These are phyloP conservation scores for Helleia helle DNA, from an alignment of 2,888 invertebrate species.

Conservation along the genomic window DNA sequence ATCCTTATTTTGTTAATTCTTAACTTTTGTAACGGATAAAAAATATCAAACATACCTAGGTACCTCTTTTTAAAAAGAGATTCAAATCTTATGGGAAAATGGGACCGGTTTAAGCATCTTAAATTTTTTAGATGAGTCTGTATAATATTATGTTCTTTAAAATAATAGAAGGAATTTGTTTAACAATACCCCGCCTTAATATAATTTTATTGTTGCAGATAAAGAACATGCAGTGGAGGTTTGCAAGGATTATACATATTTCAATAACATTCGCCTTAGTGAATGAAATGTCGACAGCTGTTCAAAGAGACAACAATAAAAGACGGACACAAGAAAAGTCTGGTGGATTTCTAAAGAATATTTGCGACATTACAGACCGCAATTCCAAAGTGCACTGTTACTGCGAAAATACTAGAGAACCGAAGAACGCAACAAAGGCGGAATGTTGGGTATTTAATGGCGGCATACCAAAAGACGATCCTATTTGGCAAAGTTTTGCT, in stretches of 20 bases:
- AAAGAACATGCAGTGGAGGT: slow-evolving; percentile 53
- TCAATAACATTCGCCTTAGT: slow-evolving; percentile 57
- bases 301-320: slow-evolving; percentile 59
- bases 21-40: too few relatives aligned
- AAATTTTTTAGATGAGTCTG: too few relatives aligned
- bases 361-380: slow-evolving; percentile 72
- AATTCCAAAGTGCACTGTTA: slow-evolving; percentile 78
- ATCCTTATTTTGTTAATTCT: too few relatives aligned
- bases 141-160: too few relatives aligned
- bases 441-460: slow-evolving; percentile 85
- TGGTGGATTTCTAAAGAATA: slow-evolving; percentile 67
- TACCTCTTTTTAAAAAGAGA: too few relatives aligned
- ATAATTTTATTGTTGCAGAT: slow-evolving; percentile 48
- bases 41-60: too few relatives aligned
- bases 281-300: slow-evolving; percentile 64
- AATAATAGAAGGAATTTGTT: too few relatives aligned
- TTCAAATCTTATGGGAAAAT: too few relatives aligned
- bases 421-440: slow-evolving; percentile 77
- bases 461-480: slow-evolving; percentile 78
- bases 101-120: too few relatives aligned
- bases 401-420: slow-evolving; percentile 74
- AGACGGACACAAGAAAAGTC: slow-evolving; percentile 59
- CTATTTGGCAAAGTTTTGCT: slow-evolving; percentile 82
- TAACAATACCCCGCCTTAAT: too few relatives aligned
- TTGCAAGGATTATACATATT: slow-evolving; percentile 54